phyloP scores from a whole-genome alignment of 2,797 vertebrate species.

The Danio kyathit region DNA sequence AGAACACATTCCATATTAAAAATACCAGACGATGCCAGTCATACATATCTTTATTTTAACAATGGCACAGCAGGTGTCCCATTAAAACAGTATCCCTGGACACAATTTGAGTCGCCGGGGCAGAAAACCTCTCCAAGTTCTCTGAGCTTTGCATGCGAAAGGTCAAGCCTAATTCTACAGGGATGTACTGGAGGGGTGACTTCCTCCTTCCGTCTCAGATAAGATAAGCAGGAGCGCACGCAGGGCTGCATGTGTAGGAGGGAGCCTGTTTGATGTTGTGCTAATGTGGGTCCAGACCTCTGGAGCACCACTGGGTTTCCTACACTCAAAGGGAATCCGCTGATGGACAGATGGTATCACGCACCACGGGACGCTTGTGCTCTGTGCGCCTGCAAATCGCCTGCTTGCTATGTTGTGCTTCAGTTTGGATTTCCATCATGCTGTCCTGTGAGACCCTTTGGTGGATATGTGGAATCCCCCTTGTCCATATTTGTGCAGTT shows the following conservation, averaged over 20 bases:
- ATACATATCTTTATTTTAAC: constrained; percentile 42
- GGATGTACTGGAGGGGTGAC: constrained; percentile 57
- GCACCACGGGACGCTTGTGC: constrained; percentile 46
- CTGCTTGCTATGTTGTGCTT: constrained; percentile 15
- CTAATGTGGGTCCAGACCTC: constrained; percentile 61
- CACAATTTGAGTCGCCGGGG: constrained; percentile 29
- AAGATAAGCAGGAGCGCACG: constrained; percentile 52
- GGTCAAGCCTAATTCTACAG: constrained; percentile 66
- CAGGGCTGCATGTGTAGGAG: constrained; percentile 55
- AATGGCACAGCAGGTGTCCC: constrained; percentile 37
- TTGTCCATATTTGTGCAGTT: background rate
- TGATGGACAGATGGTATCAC: constrained; percentile 64
- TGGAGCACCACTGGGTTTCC: constrained; percentile 61
- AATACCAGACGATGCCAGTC: background rate
- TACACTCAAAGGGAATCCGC: constrained; percentile 56
- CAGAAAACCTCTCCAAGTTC: constrained; percentile 49
- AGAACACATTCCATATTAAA: constrained; percentile 10
- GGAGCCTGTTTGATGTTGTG: constrained; percentile 64
- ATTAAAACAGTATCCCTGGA: constrained; percentile 35
- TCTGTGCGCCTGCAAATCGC: constrained; percentile 35
- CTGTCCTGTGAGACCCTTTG: background rate
- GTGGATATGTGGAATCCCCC: background rate
- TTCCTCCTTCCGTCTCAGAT: constrained; percentile 74
- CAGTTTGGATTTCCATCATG: background rate
- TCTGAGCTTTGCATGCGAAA: constrained; percentile 72